Conservation (phyloP, 2,113 vertebrate species). For the Oceanodroma tethys region DNA sequence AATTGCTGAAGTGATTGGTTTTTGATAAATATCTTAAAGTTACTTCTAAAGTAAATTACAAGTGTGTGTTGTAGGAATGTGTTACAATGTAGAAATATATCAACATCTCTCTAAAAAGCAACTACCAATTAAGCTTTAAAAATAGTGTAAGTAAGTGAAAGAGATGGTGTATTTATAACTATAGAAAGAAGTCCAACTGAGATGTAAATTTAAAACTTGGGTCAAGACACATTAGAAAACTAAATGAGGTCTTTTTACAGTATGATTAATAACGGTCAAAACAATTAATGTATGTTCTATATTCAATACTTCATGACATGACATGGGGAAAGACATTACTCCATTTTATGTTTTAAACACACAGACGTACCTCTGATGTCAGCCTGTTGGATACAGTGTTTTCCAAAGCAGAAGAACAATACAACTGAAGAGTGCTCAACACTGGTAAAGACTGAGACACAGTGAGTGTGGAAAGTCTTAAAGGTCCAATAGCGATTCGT, state of each 20-base stretch:
- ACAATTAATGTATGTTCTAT: not conserved
- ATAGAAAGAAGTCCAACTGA: not conserved
- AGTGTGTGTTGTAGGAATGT: fast-evolving
- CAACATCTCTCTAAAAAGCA: not conserved
- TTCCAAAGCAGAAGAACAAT: conserved; percentile 88
- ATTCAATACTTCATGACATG: not conserved
- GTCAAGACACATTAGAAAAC: not conserved
- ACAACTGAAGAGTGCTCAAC: conserved; percentile 87
- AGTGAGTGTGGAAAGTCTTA: conserved; percentile 89
- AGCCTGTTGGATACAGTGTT: conserved; percentile 86
- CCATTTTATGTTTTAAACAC: not conserved
- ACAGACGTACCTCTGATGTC: conserved; percentile 78
- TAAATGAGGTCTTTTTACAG: not conserved
- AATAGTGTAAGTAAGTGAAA: not conserved
- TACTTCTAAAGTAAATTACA: not conserved
- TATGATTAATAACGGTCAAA: not conserved
- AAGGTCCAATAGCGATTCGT: conserved; percentile 87
- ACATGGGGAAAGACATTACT: not conserved
- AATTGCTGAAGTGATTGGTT: not conserved
- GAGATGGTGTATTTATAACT: not conserved
- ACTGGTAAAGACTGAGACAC: conserved; percentile 87
- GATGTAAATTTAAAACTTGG: not conserved
- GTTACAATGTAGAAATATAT: not conserved
- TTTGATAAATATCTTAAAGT: not conserved
- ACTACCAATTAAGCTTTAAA: not conserved